Percentiles rank a stretch among this genome's conserved stretches.
phyloP scores from a whole-genome alignment of 2,797 vertebrate genomes.

The Atherinosoma microstoma region DNA sequence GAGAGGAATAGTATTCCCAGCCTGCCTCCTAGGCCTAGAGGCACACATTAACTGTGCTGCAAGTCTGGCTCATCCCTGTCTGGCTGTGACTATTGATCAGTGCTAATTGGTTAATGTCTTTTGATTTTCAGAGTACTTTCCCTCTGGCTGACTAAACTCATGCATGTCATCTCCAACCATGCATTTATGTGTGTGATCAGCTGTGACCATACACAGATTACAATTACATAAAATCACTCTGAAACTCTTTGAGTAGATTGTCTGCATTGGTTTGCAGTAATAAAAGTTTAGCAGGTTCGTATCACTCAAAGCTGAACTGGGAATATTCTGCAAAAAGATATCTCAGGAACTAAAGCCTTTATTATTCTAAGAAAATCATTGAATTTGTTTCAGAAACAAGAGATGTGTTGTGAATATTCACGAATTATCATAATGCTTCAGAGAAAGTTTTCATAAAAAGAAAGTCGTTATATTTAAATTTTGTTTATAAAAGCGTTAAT shows the following conservation, averaged over 20 bases:
- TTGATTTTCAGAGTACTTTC: constrained; percentile 74
- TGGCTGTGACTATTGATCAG: constrained; percentile 75
- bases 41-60: constrained; percentile 50
- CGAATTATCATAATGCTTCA: background rate
- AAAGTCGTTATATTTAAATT: background rate
- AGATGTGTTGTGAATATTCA: background rate
- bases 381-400: background rate
- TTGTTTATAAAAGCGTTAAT: background rate
- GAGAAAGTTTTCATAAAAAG: background rate
- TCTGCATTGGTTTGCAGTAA: background rate
- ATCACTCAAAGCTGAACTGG: background rate
- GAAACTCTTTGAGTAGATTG: background rate
- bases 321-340: background rate
- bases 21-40: constrained; percentile 54
- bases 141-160: constrained; percentile 47
- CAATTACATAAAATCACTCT: constrained; percentile 12
- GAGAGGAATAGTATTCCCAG: constrained; percentile 41
- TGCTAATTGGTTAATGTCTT: constrained; percentile 82
- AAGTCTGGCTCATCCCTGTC: constrained; percentile 45
- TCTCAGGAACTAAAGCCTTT: background rate
- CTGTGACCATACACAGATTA: constrained; percentile 18
- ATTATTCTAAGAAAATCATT: background rate
- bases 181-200: constrained; percentile 34
- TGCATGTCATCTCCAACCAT: constrained; percentile 43
- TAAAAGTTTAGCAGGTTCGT: constrained; percentile 7